A percentile compares a stretch with the other conserved stretches of the same genome.
phyloP scores from a whole-genome alignment of 35 echinoderm and acorn worm genomes.

The Apostichopus parvimensis region DNA sequence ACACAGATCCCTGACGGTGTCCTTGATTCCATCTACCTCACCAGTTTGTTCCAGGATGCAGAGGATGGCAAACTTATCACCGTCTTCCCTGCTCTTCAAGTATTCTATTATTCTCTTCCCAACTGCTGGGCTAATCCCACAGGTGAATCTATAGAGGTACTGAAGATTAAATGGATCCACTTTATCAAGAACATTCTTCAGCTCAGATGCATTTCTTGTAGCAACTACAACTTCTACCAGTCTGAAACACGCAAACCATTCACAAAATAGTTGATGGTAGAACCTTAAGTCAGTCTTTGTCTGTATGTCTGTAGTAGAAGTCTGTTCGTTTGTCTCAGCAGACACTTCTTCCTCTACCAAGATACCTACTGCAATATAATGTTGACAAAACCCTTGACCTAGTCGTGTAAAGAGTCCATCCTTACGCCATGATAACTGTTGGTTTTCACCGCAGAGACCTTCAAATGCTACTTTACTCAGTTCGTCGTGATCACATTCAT shows the following conservation, averaged over 20 bases:
- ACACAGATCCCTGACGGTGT: not conserved
- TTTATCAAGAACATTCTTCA: not conserved
- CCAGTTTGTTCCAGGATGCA: not conserved
- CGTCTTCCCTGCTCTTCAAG: not conserved
- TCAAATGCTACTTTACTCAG: not conserved
- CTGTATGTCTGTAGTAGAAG: not conserved
- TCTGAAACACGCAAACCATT: not conserved
- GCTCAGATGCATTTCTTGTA: not conserved
- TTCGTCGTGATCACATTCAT: not conserved
- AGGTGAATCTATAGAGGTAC: constrained; percentile 3
- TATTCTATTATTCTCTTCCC: not conserved
- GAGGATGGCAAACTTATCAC: constrained; percentile 1
- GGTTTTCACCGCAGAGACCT: not conserved
- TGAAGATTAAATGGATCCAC: constrained; percentile 3
- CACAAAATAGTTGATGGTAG: not conserved
- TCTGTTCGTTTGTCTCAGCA: too few relatives aligned
- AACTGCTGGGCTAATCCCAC: not conserved
- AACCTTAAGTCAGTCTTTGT: not conserved
- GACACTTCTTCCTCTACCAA: not conserved
- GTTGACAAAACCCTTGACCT: not conserved
- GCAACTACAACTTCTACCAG: not conserved
- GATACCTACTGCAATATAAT: not conserved
- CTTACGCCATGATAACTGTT: not conserved
- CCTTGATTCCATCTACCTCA: not conserved
- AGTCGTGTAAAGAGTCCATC: not conserved